phyloP scores from a whole-genome alignment of 2,797 vertebrate genomes.

The Sternarchorhynchus goeldii region DNA sequence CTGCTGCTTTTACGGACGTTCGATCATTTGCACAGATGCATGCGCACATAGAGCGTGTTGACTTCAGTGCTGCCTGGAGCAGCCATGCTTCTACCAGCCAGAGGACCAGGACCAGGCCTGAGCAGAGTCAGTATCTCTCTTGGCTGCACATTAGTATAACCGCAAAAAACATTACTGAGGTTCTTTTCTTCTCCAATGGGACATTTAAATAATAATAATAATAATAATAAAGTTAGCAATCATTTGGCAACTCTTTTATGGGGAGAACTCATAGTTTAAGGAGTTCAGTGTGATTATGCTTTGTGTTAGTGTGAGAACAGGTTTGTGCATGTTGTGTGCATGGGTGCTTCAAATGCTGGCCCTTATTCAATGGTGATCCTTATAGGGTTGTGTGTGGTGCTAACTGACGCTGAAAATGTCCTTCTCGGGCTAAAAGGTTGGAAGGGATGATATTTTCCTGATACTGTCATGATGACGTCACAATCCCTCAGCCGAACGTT shows the following conservation, averaged over 20 bases:
- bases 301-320: not conserved
- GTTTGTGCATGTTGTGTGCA: not conserved
- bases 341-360: not conserved
- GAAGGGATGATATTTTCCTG: constrained; percentile 32
- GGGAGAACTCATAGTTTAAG: too few species aligned
- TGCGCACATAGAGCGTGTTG: not conserved
- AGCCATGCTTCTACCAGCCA: not conserved
- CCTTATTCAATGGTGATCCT: not conserved
- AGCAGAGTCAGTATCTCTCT: constrained; percentile 17
- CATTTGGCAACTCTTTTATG: too few species aligned
- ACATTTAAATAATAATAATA: constrained; percentile 1
- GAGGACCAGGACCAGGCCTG: constrained; percentile 31
- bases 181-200: not conserved
- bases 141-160: constrained; percentile 3
- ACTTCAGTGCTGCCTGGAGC: not conserved
- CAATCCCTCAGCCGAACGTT: constrained; percentile 32
- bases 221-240: too few species aligned
- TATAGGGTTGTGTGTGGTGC: constrained; percentile 15
- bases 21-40: constrained; percentile 25
- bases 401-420: constrained; percentile 31
- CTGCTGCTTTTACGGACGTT: not conserved
- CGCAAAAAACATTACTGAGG: constrained; percentile 10
- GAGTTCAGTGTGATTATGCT: too few species aligned
- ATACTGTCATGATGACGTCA: constrained; percentile 16
- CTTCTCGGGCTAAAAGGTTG: constrained; percentile 19